Percentiles rank a stretch among this genome's conserved stretches.
These are phyloP conservation scores for Caenorhabditis becei DNA, from an alignment of 2,888 invertebrate genomes.

Conservation along the genomic window DNA sequence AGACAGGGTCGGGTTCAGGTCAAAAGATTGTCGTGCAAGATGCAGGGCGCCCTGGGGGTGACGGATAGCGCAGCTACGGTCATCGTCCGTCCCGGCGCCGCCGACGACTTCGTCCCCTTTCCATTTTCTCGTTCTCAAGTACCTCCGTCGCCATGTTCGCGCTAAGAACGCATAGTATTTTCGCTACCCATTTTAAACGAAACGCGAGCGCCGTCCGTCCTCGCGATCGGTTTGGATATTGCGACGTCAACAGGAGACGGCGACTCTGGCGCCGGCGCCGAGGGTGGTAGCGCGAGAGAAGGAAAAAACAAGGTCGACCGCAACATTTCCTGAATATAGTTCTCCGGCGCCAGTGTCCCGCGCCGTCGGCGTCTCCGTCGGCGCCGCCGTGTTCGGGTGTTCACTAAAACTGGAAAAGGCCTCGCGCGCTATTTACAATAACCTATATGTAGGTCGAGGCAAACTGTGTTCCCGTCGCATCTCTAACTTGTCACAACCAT, in stretches of 20 bases:
- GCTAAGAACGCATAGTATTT: constrained; percentile 55
- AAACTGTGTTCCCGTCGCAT: constrained; percentile 53
- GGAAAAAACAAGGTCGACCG: constrained; percentile 61
- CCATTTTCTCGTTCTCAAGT: constrained; percentile 48
- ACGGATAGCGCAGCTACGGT: constrained; percentile 44
- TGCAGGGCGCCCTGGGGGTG: constrained; percentile 49
- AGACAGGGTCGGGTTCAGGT: constrained; percentile 12
- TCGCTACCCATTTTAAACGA: constrained; percentile 19
- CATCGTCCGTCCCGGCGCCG: constrained; percentile 6
- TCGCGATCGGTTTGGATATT: constrained; percentile 38
- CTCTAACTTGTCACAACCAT: constrained; percentile 39
- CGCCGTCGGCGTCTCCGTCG: constrained; percentile 19
- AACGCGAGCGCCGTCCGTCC: constrained; percentile 2
- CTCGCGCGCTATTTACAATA: constrained; percentile 65
- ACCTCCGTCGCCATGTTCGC: constrained; percentile 56
- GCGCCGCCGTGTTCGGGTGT: constrained; percentile 27
- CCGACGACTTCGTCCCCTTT: constrained; percentile 11
- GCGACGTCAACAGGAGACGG: constrained; percentile 12
- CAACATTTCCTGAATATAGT: constrained; percentile 60
- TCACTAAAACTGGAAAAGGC: constrained; percentile 62
- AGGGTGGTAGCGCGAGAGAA: constrained; percentile 13
- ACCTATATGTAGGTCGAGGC: constrained; percentile 67
- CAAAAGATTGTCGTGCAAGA: constrained; percentile 40
- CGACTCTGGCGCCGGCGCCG: neutral
- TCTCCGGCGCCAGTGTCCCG: constrained; percentile 26